Conservation (phyloP, 2,797 vertebrate species). For the Myiotriccus ornatus region DNA sequence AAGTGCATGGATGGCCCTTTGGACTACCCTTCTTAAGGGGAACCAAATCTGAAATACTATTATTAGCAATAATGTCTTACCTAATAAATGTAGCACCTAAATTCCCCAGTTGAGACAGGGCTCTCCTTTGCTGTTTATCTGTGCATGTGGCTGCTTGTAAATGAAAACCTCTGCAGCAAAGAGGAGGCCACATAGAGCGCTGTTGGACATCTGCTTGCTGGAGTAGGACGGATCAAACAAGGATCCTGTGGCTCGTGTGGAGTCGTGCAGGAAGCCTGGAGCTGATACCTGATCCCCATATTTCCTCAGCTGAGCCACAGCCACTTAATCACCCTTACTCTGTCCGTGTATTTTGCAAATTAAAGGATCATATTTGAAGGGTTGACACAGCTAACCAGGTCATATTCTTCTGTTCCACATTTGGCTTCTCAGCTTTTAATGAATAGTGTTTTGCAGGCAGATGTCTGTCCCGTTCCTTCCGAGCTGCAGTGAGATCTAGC, state of each 20-base stretch:
- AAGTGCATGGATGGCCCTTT: background rate
- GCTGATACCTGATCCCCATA: background rate
- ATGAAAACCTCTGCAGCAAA: background rate
- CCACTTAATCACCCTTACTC: background rate
- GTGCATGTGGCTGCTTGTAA: background rate
- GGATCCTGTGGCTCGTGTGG: background rate
- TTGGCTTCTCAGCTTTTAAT: background rate
- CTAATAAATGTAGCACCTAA: background rate
- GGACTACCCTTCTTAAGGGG: background rate
- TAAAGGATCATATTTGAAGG: background rate
- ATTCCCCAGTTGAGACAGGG: background rate
- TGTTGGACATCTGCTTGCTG: background rate
- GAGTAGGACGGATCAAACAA: background rate
- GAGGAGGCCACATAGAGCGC: background rate
- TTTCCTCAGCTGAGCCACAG: background rate
- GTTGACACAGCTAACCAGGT: background rate
- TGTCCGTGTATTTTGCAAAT: background rate
- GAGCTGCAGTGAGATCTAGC: background rate
- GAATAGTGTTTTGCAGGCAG: background rate
- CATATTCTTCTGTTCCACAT: background rate
- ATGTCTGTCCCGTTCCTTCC: background rate
- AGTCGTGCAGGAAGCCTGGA: background rate
- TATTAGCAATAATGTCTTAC: background rate
- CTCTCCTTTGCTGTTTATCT: background rate
- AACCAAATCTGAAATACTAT: background rate